These are phyloP conservation scores for Plectrocnemia conspersa DNA, from an alignment of 1,140 invertebrate genomes.

Conservation along the genomic window DNA sequence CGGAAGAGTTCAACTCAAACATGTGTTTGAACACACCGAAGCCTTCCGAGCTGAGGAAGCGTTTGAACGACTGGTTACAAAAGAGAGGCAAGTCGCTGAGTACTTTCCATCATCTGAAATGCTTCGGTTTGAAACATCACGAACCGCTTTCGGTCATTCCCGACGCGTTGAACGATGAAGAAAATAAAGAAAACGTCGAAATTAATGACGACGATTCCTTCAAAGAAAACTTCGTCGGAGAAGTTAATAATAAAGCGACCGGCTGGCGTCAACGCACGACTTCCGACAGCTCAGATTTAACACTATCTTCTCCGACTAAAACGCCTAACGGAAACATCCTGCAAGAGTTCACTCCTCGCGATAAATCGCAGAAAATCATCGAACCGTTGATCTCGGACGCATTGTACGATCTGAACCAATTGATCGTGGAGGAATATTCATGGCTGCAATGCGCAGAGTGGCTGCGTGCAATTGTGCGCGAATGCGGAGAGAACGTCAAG, in stretches of 20 bases:
- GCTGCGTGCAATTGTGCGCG: conserved; percentile 47
- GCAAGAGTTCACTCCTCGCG: conserved; percentile 8
- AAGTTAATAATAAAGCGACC: conserved; percentile 29
- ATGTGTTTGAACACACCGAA: conserved; percentile 40
- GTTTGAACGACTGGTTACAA: conserved; percentile 50
- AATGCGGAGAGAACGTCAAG: conserved; percentile 40
- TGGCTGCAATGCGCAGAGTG: conserved; percentile 51
- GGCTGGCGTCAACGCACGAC: conserved; percentile 23
- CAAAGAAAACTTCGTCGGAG: conserved; percentile 42
- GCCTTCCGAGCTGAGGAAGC: conserved; percentile 43
- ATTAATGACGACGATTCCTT: conserved; percentile 44
- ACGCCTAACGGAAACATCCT: conserved; percentile 2
- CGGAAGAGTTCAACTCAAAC: conserved; percentile 37
- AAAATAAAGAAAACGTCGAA: conserved; percentile 56
- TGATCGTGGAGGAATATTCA: conserved; percentile 43
- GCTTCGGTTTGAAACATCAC: conserved; percentile 45
- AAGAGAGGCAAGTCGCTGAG: conserved; percentile 49
- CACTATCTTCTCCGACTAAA: background rate
- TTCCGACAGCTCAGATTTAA: background rate
- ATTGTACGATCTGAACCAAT: conserved; percentile 39
- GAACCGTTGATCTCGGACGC: conserved; percentile 36
- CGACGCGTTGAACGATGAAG: conserved; percentile 41
- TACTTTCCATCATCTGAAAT: conserved; percentile 52
- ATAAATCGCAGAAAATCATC: background rate
- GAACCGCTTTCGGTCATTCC: conserved; percentile 16